Evolutionary conservation across 2,888 invertebrate species (phyloP), one percentile per base, ranked within the genome.

Genomic region (Chrysolina haemoptera): DNA sequence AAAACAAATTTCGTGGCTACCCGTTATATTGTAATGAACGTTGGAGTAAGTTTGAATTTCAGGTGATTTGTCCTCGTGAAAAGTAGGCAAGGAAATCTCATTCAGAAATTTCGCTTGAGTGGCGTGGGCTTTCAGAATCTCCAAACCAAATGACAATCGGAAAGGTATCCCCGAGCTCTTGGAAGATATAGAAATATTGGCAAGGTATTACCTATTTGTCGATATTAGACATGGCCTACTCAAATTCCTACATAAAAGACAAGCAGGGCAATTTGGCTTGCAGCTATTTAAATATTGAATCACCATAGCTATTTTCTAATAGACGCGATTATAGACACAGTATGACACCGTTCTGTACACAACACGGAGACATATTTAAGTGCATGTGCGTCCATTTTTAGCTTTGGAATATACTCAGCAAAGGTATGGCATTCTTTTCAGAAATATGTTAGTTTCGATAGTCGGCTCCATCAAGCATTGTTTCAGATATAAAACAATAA

Each of bases 241-340:
- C 67, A 40, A 55, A 53, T 67, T 67, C 67, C 18, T 18, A 67
- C 35, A 53, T 67, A 67, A 53, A 55, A 40, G 53, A 53, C 35
- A 20, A 53, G 18, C 53, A 67, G 66, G 66, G 50, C 27, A 67
- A 55, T 50, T 53, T 67, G 67, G 18, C 53, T 35, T 40, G 67
- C 74, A 77, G 74, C 74, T 74, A 70, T 76, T 81, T 82, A 79
- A 81, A 81, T 88, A 89, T 84, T 89, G 89, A 88, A 89, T 89
- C 87, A 89, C 89, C 79, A 87, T 89, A 84, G 87, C 89, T 89
- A 90, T 90, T 90, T 89, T 80, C 78, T 81, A 78, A 76, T 81
- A 80, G 78, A 78, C 80, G 67, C 75, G 72, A 72, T 66, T 77
- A 71, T 75, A 76, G 75, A 76, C 76, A 76, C 75, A 70, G 75